Base-by-base conservation (phyloP, 37 sponge, comb jelly and placozoan genomes). In the Hexactinellida sp. region DNA sequence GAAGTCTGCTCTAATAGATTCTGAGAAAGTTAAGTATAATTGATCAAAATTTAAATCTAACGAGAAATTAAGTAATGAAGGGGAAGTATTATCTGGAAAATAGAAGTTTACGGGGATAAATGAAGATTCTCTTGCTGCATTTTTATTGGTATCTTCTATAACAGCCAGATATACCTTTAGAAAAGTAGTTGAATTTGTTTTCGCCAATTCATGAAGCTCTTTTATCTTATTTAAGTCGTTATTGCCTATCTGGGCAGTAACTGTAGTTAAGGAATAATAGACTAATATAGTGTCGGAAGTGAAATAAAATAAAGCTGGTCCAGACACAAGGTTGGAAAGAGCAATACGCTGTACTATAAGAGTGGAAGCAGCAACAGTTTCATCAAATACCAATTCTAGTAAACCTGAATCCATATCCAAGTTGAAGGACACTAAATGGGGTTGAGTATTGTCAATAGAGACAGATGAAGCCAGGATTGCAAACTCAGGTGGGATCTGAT, bases 321-420 rank as follows among this genome's bases (percentile, higher is more conserved):
- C 76, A 63, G 76, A 63, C 1, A 28, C 34, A 63, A 23, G 3
- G 30, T 63, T 63, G 5, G 76, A 63, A 63, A 63, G 76, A 10
- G 30, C 21, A 63, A 63, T 63, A n/a, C 5, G 21, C 5, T 28
- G 25, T 21, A 28, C 34, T 28, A 28, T 63, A 63, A 63, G 76
- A 23, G 28, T 63, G 25, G 25, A 32, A 37, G 83, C 30, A 0
- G 13, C 87, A 37, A 39, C 24, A 28, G 82, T 37, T 32, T 87
- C 89, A 39, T 90, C 84, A 37, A 34, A 7, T 0, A 47, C 85
- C 36, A 90, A 52, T n/a, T 39, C 36, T 38, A 90, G 88, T 0
- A 36, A 36, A 37, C 87, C 87, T 32, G 83, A 82, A 38, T 95
- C 96, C 92, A 95, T 90, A 1, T 84, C 89, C 38, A 95, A 90